phyloP scores from a whole-genome alignment of 2,888 invertebrate genomes.

The Pristionchus fissidentatus region DNA sequence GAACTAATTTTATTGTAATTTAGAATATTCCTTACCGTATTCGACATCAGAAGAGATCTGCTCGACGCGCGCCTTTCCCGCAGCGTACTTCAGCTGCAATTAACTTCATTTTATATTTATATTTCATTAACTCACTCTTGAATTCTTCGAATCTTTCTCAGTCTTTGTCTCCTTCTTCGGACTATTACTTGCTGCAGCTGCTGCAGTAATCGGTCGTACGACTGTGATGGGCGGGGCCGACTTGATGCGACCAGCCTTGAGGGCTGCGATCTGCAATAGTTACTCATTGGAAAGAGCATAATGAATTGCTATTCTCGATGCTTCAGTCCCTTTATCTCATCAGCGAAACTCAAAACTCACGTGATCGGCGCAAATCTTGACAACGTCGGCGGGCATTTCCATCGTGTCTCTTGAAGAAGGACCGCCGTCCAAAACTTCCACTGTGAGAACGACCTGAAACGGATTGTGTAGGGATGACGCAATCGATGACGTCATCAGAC shows the following conservation, averaged over 20 bases:
- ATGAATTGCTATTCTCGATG: not conserved
- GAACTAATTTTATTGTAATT: too few relatives aligned
- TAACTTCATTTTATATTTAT: too few relatives aligned
- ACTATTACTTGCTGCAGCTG: too few relatives aligned
- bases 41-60: too few relatives aligned
- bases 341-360: not conserved
- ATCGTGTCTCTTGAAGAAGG: slow-evolving; percentile 11
- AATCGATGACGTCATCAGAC: not conserved
- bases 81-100: too few relatives aligned
- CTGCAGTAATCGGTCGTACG: not conserved
- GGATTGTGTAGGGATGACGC: not conserved
- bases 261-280: not conserved
- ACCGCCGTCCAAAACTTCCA: not conserved
- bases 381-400: slow-evolving; percentile 24
- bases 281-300: too few relatives aligned
- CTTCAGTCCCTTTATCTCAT: too few relatives aligned
- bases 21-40: too few relatives aligned
- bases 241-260: not conserved
- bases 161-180: too few relatives aligned
- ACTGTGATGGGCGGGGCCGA: not conserved
- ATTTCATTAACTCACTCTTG: too few relatives aligned
- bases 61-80: too few relatives aligned
- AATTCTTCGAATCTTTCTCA: too few relatives aligned
- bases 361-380: slow-evolving; percentile 21
- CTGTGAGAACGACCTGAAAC: slow-evolving; percentile 15